phyloP scores from a whole-genome alignment of 1,140 invertebrate genomes.

The Philotrypesis tridentata region DNA sequence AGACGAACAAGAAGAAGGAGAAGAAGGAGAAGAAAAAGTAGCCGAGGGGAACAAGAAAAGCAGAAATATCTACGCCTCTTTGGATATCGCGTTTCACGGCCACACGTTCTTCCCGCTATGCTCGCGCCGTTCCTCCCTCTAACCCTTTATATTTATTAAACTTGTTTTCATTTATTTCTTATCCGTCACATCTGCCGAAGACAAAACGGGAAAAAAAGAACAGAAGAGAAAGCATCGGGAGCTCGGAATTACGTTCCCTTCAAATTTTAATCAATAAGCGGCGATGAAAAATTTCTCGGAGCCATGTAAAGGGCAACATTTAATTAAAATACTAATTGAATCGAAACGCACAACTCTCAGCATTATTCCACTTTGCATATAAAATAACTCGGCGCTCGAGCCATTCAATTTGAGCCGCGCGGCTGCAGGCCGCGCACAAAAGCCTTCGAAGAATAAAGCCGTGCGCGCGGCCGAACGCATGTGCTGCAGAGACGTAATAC shows the following conservation, averaged over 20 bases:
- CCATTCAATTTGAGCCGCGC: neutral
- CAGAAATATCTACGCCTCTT: slow-evolving; percentile 49
- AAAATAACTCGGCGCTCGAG: neutral
- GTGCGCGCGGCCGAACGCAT: no score
- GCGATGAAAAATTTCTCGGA: neutral
- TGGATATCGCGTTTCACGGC: slow-evolving; percentile 62
- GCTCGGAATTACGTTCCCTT: neutral
- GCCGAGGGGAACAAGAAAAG: slow-evolving; percentile 16
- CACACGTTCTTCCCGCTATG: slow-evolving; percentile 25
- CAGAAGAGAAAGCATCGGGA: neutral
- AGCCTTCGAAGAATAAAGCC: neutral
- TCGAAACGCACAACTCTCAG: neutral
- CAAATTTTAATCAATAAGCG: neutral
- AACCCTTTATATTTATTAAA: slow-evolving; percentile 29
- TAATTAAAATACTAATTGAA: neutral
- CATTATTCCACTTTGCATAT: neutral
- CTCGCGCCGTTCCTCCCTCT: slow-evolving; percentile 8
- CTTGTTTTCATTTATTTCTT: slow-evolving; percentile 9
- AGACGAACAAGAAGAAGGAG: slow-evolving; percentile 37
- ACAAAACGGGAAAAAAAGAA: no score
- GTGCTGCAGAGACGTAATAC: no score
- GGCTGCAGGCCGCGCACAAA: neutral
- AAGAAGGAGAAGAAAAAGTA: slow-evolving; percentile 20
- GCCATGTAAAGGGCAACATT: neutral
- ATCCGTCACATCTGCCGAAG: neutral